Percentiles rank a stretch among this genome's conserved stretches.
phyloP scores from a whole-genome alignment of 35 echinoderm and acorn worm species.

The Eucidaris tribuloides region DNA sequence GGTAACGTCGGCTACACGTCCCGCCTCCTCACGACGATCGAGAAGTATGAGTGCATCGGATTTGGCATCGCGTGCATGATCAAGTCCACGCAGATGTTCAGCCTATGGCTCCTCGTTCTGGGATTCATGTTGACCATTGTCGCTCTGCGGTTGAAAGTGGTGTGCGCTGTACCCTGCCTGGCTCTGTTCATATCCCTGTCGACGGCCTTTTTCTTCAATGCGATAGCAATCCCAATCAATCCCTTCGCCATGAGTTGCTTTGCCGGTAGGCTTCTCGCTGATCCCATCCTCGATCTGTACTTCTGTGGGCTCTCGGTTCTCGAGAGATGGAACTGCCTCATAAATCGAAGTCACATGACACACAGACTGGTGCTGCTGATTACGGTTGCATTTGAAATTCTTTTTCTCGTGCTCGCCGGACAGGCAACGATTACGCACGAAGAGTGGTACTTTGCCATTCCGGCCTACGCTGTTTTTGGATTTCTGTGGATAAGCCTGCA shows the following conservation, averaged over 20 bases:
- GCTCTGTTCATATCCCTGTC: conserved; percentile 53
- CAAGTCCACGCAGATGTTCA: conserved; percentile 29
- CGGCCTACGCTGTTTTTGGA: conserved; percentile 78
- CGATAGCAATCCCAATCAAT: conserved; percentile 46
- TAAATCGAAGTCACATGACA: conserved; percentile 32
- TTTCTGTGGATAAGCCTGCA: conserved; percentile 92
- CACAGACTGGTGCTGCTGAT: conserved; percentile 56
- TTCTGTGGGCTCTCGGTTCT: conserved; percentile 68
- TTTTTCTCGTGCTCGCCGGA: conserved; percentile 70
- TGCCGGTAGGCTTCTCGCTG: conserved; percentile 58
- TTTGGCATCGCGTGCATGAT: conserved; percentile 85
- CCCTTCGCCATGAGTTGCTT: conserved; percentile 67
- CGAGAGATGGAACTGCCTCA: conserved; percentile 83
- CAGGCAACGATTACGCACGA: conserved; percentile 69
- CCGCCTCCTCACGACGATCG: conserved; percentile 54
- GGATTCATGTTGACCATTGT: conserved; percentile 66
- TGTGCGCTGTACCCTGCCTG: conserved; percentile 64
- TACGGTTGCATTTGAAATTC: conserved; percentile 57
- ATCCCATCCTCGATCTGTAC: conserved; percentile 72
- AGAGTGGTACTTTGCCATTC: conserved; percentile 98
- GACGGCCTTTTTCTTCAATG: conserved; percentile 69
- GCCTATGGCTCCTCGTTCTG: conserved; percentile 76
- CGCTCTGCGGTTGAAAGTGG: conserved; percentile 64
- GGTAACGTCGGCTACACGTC: conserved; percentile 64
- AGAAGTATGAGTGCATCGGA: conserved; percentile 78